Conservation (phyloP, 1,140 invertebrate genomes). For the Aphaenogaster floridana region DNA sequence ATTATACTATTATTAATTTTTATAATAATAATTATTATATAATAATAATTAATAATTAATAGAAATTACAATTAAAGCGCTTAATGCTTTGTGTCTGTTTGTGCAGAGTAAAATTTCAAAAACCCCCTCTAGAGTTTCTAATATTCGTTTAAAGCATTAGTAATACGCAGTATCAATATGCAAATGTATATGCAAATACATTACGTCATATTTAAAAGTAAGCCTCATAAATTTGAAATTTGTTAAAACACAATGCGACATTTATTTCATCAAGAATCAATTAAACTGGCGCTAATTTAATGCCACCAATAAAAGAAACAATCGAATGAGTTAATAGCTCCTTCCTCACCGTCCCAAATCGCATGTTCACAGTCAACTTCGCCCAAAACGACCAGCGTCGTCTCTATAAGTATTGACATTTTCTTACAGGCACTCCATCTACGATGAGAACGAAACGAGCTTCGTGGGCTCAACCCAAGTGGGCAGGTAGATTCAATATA, state of each 20-base stretch:
- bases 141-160: neutral
- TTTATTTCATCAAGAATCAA: neutral
- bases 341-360: neutral
- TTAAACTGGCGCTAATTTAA: neutral
- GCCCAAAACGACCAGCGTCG: neutral
- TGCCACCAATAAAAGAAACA: neutral
- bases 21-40: no score
- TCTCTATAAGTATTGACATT: neutral
- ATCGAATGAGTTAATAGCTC: neutral
- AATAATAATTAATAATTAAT: slow-evolving; percentile 18
- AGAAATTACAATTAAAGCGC: no score
- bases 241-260: neutral
- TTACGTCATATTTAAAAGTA: neutral
- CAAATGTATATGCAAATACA: neutral
- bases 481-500: neutral
- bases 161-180: neutral
- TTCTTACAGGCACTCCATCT: neutral
- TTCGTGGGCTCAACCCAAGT: neutral
- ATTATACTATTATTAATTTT: no score
- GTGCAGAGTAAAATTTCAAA: neutral
- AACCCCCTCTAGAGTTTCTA: neutral
- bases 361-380: neutral
- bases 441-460: neutral
- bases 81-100: neutral
- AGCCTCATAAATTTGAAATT: neutral